phyloP scores from a whole-genome alignment of 2,888 invertebrate species.

The Volucella inflata region DNA sequence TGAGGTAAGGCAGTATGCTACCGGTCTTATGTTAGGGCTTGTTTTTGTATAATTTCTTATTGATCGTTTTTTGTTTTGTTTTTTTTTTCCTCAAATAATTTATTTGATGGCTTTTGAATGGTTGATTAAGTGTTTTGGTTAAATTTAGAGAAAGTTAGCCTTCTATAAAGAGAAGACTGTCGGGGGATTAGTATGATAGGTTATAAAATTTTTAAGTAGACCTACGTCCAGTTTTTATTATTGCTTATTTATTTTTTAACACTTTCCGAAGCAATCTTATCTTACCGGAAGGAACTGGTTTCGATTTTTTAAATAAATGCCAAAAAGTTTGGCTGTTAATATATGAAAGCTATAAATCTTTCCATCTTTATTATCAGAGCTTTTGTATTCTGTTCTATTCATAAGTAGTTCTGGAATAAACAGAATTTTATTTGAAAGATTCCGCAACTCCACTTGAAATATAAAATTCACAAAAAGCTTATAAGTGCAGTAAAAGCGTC shows the following conservation, averaged over 20 bases:
- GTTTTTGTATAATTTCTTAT: constrained; percentile 19
- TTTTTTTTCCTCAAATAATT: constrained; percentile 30
- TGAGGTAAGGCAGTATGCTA: constrained; percentile 51
- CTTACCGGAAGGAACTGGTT: no score
- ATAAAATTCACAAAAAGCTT: no score
- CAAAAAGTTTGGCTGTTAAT: no score
- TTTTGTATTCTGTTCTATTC: no score
- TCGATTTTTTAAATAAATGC: no score
- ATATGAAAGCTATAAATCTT: no score
- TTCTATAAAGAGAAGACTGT: constrained; percentile 22
- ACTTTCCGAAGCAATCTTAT: no score
- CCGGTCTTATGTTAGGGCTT: constrained; percentile 56
- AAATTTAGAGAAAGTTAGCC: constrained; percentile 51
- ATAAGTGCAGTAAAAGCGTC: no score
- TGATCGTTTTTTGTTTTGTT: background rate
- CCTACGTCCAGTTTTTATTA: background rate
- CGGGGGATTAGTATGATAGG: constrained; percentile 26
- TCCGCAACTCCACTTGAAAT: no score
- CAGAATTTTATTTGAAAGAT: no score
- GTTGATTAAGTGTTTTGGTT: constrained; percentile 32
- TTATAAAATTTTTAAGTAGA: background rate
- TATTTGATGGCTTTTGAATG: constrained; percentile 43
- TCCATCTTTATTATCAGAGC: no score
- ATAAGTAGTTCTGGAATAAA: no score
- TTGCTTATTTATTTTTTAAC: background rate